Evolutionary conservation across 2,888 invertebrate species (phyloP), one percentile per base, ranked within the genome.

Genomic region (Eristalinus aeneus): DNA sequence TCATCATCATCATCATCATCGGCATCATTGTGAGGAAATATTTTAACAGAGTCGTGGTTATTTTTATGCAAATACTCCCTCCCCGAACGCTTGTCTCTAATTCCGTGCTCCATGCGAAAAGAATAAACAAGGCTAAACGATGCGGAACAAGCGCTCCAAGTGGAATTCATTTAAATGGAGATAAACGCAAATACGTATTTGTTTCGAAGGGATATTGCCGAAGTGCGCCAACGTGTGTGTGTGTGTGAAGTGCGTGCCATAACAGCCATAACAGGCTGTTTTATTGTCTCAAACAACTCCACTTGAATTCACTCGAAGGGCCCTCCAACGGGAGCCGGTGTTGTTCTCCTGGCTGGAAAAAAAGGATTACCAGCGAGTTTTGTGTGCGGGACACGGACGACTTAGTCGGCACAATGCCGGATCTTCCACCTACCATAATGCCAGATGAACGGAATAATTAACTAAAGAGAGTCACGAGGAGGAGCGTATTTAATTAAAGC

Each of bases 361-460:
- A 74, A 74, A 73, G 54, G 63, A 73, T 74, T 73, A 80, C 54
- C 60, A 73, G 10, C 23, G 71, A 54, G 63, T 54, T 68, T 63
- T 56, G 34, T 34, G 11, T 46, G 67, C 5, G 16, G 39, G 11
- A 71, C 31, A 73, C 23, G 61, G 39, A 36, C 23, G 56, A 58
- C 67, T 73, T 56, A 64, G 56, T 36, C 34, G 74, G 79, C 61
- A 73, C 64, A 74, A 80, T 31, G 68, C 67, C 46, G 46, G 46
- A 16, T 68, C 63, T 53, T 63, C 69, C 31, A 23, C 56, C 23
- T 56, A 23, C 11, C 63, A 54, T 61, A 67, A 65, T 77, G 39
- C 68, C 85, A 69, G 73, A 86, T 86, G 73, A 86, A 81, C 73
- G 39, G 68, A 86, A 86, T 86, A 81, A 86, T 86, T 86, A 81